Percentiles rank a stretch among this genome's conserved stretches.
Conservation (phyloP, 2,888 invertebrate species). For the Papilio elwesi region DNA sequence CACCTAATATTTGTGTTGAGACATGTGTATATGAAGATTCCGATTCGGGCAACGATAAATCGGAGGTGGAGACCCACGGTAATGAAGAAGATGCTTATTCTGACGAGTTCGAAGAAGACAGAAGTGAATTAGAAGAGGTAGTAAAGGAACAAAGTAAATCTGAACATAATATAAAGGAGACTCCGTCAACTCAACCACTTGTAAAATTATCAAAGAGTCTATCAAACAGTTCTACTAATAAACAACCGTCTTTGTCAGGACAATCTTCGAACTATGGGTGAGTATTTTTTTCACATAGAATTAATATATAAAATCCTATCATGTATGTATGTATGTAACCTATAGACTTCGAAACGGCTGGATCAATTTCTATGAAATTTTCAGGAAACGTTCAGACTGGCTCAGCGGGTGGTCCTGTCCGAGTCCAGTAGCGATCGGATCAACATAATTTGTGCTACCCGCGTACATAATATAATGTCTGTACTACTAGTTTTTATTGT, state of each 20-base stretch:
- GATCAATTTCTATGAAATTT: too few relatives aligned
- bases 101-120: constrained; percentile 79
- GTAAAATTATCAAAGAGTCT: constrained; percentile 69
- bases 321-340: too few relatives aligned
- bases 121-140: constrained; percentile 63
- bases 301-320: too few relatives aligned
- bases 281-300: too few relatives aligned
- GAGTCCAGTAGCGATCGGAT: too few relatives aligned
- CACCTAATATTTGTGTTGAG: constrained; percentile 75
- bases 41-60: constrained; percentile 56
- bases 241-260: constrained; percentile 62
- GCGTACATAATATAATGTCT: too few relatives aligned
- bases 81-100: constrained; percentile 70
- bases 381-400: too few relatives aligned
- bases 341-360: too few relatives aligned
- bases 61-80: constrained; percentile 46
- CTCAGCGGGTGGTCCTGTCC: too few relatives aligned
- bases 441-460: too few relatives aligned
- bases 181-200: constrained; percentile 49
- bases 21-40: constrained; percentile 69
- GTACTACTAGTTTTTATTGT: constrained; percentile 13
- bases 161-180: constrained; percentile 49
- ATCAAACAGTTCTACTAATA: constrained; percentile 62
- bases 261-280: constrained; percentile 72
- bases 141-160: constrained; percentile 54